These are phyloP conservation scores for Atlantisia rogersi DNA, from an alignment of 2,113 vertebrate species.

Conservation along the genomic window DNA sequence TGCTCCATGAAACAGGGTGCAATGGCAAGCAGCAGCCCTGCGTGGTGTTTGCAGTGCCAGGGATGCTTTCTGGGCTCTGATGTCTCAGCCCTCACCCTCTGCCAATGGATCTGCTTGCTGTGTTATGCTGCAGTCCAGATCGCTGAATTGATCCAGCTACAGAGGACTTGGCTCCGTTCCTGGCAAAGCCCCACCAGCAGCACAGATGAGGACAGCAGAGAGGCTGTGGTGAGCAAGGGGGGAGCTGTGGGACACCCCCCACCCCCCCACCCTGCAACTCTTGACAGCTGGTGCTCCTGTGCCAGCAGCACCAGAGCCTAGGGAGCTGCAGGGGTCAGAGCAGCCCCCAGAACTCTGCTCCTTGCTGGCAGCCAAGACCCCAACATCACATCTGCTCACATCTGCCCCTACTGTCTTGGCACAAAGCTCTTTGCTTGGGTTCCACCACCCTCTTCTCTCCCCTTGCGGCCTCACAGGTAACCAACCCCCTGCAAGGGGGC, in stretches of 20 bases:
- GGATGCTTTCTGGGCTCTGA: neutral
- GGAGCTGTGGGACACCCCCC: neutral
- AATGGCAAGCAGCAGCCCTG: neutral
- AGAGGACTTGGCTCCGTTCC: neutral
- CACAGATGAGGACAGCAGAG: accelerated
- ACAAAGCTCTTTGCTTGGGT: neutral
- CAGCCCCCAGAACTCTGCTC: neutral
- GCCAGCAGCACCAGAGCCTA: neutral
- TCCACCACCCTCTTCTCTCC: neutral
- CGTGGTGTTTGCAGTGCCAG: accelerated
- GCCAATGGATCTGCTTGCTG: neutral
- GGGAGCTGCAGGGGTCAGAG: neutral
- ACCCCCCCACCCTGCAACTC: neutral
- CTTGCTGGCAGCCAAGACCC: neutral
- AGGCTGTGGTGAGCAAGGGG: accelerated
- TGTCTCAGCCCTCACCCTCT: neutral
- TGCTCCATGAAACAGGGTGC: neutral
- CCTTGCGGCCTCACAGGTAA: neutral
- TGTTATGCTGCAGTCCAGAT: neutral
- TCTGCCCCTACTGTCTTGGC: neutral
- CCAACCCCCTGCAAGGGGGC: accelerated
- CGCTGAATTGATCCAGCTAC: neutral
- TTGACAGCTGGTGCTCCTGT: neutral
- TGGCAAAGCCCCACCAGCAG: neutral
- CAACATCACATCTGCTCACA: neutral